Percentiles rank a stretch among this genome's conserved stretches.
Conservation (phyloP, 1,140 invertebrate species). For the Leptinotarsa defecta region DNA sequence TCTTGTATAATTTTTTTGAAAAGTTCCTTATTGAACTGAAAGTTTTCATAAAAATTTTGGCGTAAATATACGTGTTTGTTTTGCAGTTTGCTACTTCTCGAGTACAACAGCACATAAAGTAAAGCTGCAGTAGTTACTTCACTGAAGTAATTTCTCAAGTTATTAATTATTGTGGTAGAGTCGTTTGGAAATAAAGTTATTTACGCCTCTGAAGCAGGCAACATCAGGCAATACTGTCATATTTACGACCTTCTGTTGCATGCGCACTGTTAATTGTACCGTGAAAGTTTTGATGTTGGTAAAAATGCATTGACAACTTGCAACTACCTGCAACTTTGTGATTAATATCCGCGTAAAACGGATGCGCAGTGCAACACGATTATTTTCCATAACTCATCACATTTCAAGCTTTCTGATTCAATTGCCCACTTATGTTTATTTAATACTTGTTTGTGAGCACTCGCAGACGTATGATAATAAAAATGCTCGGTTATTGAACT, state of each 20-base stretch:
- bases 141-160: background rate
- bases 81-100: too few relatives aligned
- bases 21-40: too few relatives aligned
- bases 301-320: constrained; percentile 26
- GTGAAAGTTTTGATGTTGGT: constrained; percentile 7
- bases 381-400: constrained; percentile 21
- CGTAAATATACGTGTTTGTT: too few relatives aligned
- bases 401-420: background rate
- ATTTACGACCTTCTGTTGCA: constrained; percentile 19
- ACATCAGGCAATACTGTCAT: background rate
- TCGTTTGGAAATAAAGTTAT: constrained; percentile 29
- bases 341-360: constrained; percentile 17
- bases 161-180: constrained; percentile 20
- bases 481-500: too few relatives aligned
- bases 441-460: background rate
- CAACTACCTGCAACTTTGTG: constrained; percentile 9
- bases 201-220: constrained; percentile 25
- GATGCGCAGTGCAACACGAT: constrained; percentile 20
- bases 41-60: too few relatives aligned
- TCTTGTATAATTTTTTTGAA: too few relatives aligned
- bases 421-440: background rate
- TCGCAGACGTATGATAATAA: too few relatives aligned
- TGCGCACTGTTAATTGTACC: constrained; percentile 16
- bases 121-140: background rate
- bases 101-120: background rate